Conservation (phyloP, 2,888 invertebrate genomes). For the Ecliptopera silaceata region DNA sequence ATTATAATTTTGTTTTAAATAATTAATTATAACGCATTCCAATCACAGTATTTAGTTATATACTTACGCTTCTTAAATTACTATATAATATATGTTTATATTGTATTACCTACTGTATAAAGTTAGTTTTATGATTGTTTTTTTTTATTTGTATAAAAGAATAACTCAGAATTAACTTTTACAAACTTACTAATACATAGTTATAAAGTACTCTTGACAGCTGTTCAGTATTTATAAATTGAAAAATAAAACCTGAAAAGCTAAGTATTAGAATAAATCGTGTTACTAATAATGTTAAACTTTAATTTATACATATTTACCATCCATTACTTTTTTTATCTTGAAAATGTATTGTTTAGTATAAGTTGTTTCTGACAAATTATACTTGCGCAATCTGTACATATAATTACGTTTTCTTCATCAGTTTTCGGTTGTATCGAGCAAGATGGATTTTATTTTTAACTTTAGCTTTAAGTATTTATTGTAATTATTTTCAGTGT, state of each 20-base stretch:
- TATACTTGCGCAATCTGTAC: constrained; percentile 12
- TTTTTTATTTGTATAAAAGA: constrained; percentile 26
- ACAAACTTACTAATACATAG: not conserved
- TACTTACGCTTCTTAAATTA: constrained; percentile 38
- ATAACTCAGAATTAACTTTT: constrained; percentile 43
- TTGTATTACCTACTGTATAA: constrained; percentile 49
- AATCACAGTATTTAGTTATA: constrained; percentile 51
- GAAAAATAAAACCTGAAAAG: not conserved
- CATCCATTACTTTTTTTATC: constrained; percentile 9
- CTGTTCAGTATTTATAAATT: not conserved
- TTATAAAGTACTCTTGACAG: not conserved
- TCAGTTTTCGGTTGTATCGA: constrained; percentile 31
- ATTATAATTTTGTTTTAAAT: constrained; percentile 51
- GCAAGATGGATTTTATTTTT: constrained; percentile 32
- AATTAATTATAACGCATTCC: constrained; percentile 73
- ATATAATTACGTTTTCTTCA: constrained; percentile 20
- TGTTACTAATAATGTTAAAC: not conserved
- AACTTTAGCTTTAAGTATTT: constrained; percentile 66
- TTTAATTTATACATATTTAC: constrained; percentile 7
- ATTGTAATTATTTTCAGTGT: constrained; percentile 37
- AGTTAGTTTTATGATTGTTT: not conserved
- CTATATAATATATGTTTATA: constrained; percentile 37
- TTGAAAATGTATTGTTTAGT: constrained; percentile 3
- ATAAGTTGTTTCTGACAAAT: constrained; percentile 3
- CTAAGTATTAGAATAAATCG: not conserved